Evolutionary conservation across 2,113 vertebrate genomes (phyloP), one percentile per base, ranked within the genome.

Genomic region (Corvus hawaiiensis): DNA sequence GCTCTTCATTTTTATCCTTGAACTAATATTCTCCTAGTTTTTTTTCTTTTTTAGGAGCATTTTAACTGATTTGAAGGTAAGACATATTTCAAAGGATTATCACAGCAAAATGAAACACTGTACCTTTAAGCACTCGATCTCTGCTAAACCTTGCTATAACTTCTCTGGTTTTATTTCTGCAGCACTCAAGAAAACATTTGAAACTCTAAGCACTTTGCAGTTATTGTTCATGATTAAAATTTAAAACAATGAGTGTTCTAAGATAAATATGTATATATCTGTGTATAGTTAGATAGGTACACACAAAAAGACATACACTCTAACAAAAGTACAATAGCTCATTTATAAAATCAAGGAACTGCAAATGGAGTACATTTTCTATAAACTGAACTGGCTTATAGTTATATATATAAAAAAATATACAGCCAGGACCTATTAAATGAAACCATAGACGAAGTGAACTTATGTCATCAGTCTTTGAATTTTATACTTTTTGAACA

Each of bases 401-500:
- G 46, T 94, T 95, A 46, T 54, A 52, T 51, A 13, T 37, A 49
- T 7, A 46, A 2, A 58, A 11, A 74, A 56, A 55, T 87, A 83
- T 61, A 54, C 21, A 83, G 28, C 30, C 32, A 92, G 80, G 27
- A 5, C 16, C 85, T 94, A 74, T 89, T 95, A 96, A 94, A 83
- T 92, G 67, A 97, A 98, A 96, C 37, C 52, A 28, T 56, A 94
- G 82, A 93, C 82, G 67, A 90, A 88, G 54, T 71, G 49, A 89
- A 94, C 28, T 97, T 95, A 89, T 32, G 61, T 88, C 75, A 84
- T 93, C 81, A 75, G 52, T 82, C 91, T 97, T 97, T 94, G 84
- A 94, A 91, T 95, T 97, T 93, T 88, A 69, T 92, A 76, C 54
- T 26, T 97, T 93, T 97, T 96, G 89, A 97, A 95, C 30, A 87